These are phyloP conservation scores for Ectemnius cavifrons DNA, from an alignment of 2,888 invertebrate genomes.

Conservation along the genomic window DNA sequence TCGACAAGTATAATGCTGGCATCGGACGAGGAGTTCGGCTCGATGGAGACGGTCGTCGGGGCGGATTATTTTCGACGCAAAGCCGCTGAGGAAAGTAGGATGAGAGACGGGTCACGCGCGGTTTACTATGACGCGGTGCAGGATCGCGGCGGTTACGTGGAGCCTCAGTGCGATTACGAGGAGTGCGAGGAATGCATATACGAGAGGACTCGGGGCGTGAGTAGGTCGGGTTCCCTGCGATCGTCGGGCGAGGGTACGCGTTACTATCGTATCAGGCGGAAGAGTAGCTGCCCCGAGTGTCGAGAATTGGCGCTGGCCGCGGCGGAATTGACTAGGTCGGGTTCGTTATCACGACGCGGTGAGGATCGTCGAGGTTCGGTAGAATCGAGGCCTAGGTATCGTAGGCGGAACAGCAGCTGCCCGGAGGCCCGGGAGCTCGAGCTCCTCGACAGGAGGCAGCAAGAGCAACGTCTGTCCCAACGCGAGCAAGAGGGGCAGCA, in stretches of 20 bases:
- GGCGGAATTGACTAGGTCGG: slow-evolving; percentile 56
- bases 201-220: slow-evolving; percentile 42
- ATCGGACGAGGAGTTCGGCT: slow-evolving; percentile 75
- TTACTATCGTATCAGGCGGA: slow-evolving; percentile 59
- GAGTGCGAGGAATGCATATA: slow-evolving; percentile 43
- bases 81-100: slow-evolving; percentile 16
- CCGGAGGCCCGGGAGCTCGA: slow-evolving; percentile 71
- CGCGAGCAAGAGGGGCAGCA: slow-evolving; percentile 57
- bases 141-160: slow-evolving; percentile 44
- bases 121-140: slow-evolving; percentile 37
- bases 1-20: slow-evolving; percentile 55
- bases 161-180: slow-evolving; percentile 52
- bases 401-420: slow-evolving; percentile 74
- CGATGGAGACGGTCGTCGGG: slow-evolving; percentile 72
- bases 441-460: slow-evolving; percentile 73
- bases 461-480: slow-evolving; percentile 57
- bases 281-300: slow-evolving; percentile 70
- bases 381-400: slow-evolving; percentile 58
- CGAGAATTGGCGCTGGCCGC: slow-evolving; percentile 59
- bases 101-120: slow-evolving; percentile 33
- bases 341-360: slow-evolving; percentile 43
- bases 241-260: slow-evolving; percentile 18
- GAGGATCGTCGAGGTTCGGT: slow-evolving; percentile 54
- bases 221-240: slow-evolving; percentile 56
- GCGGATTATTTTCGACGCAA: slow-evolving; percentile 59